Evolutionary conservation across 2,113 vertebrate genomes (phyloP).

Genomic region (Ardeotis arabs): DNA sequence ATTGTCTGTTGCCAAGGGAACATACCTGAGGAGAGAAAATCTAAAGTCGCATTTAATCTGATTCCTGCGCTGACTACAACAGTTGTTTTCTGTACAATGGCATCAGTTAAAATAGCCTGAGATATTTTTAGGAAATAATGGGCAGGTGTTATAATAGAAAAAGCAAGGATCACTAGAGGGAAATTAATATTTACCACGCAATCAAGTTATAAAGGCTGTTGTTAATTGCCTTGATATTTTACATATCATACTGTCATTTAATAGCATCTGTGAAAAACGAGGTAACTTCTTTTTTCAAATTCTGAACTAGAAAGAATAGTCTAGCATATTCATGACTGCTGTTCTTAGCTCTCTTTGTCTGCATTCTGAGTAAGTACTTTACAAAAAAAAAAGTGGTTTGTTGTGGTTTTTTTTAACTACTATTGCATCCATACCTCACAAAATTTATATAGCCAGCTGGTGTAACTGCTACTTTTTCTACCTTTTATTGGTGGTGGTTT

Average conservation of each 20-base stretch:
- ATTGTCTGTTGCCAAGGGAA: background rate
- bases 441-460: background rate
- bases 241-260: rapidly evolving
- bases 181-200: background rate
- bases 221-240: background rate
- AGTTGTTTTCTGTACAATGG: rapidly evolving
- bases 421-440: rapidly evolving
- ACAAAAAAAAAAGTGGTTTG: background rate
- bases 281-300: background rate
- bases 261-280: background rate
- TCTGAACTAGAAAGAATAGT: background rate
- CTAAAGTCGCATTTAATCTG: rapidly evolving
- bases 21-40: background rate
- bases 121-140: background rate
- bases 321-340: too few relatives aligned
- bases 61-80: rapidly evolving
- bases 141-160: background rate
- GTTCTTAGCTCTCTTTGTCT: background rate
- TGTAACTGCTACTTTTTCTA: background rate
- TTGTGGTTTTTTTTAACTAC: background rate
- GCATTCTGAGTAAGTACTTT: background rate
- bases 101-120: background rate
- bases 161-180: background rate
- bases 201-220: background rate
- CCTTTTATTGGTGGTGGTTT: background rate